Evolutionary conservation across 1,140 invertebrate species (phyloP).

Genomic region (Bombus polaris): DNA sequence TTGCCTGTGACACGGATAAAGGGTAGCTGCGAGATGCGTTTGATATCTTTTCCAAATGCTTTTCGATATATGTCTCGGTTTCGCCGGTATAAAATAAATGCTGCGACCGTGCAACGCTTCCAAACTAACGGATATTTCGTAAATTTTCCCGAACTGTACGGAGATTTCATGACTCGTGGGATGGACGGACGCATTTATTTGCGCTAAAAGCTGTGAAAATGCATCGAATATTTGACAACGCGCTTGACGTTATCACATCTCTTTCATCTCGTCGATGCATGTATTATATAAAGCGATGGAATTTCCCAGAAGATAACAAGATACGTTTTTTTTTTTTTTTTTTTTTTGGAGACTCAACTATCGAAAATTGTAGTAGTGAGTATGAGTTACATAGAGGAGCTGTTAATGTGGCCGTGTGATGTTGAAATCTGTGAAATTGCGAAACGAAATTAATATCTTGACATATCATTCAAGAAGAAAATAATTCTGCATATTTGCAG

Average conservation of each 20-base stretch:
- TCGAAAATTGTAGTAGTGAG: no score
- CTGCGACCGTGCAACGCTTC: not conserved
- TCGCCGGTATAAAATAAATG: not conserved
- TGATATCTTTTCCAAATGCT: not conserved
- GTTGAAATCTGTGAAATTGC: no score
- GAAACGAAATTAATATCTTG: no score
- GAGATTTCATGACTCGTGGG: not conserved
- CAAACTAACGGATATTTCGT: not conserved
- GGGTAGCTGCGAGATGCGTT: not conserved
- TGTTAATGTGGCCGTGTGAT: no score
- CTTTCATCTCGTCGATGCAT: not conserved
- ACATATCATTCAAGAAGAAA: no score
- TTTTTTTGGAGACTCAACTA: no score
- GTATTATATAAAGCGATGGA: not conserved
- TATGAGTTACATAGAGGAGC: no score
- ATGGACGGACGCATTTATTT: not conserved
- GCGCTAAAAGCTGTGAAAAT: constrained; percentile 12
- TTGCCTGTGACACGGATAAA: constrained; percentile 23
- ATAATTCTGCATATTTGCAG: no score
- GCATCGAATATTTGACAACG: not conserved
- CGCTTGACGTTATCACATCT: not conserved
- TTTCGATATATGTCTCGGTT: constrained; percentile 1
- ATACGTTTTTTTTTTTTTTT: not conserved
- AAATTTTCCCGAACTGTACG: not conserved
- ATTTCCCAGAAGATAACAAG: not conserved